These are phyloP conservation scores for Petaurus breviceps DNA, from an alignment of 2,113 vertebrate genomes.

Conservation along the genomic window DNA sequence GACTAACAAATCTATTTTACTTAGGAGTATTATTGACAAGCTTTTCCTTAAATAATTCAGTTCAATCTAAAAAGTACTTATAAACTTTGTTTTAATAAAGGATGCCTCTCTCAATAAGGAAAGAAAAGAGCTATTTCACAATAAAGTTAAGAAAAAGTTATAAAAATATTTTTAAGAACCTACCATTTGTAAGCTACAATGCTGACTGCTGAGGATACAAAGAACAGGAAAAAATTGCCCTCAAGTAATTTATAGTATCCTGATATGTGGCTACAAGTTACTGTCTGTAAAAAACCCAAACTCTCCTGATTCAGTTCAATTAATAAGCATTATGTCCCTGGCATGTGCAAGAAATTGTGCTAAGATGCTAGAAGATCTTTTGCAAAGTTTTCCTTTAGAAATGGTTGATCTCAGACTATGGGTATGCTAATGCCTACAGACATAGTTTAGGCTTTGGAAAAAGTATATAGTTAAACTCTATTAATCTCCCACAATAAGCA, in stretches of 20 bases:
- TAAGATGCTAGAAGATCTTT: background rate
- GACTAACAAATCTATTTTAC: background rate
- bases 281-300: background rate
- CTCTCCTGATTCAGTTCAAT: background rate
- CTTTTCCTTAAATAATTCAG: background rate
- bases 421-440: background rate
- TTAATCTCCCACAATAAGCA: background rate
- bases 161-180: background rate
- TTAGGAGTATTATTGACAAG: background rate
- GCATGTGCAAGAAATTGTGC: background rate
- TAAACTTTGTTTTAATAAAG: background rate
- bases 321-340: background rate
- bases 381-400: background rate
- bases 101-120: background rate
- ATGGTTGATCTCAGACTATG: background rate
- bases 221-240: background rate
- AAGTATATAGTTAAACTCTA: background rate
- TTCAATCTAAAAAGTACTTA: background rate
- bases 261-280: background rate
- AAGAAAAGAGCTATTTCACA: background rate
- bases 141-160: background rate
- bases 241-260: background rate
- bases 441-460: background rate
- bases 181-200: background rate
- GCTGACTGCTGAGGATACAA: background rate